These are phyloP conservation scores for Pogonophryne albipinna DNA, from an alignment of 2,797 vertebrate species.

Conservation along the genomic window DNA sequence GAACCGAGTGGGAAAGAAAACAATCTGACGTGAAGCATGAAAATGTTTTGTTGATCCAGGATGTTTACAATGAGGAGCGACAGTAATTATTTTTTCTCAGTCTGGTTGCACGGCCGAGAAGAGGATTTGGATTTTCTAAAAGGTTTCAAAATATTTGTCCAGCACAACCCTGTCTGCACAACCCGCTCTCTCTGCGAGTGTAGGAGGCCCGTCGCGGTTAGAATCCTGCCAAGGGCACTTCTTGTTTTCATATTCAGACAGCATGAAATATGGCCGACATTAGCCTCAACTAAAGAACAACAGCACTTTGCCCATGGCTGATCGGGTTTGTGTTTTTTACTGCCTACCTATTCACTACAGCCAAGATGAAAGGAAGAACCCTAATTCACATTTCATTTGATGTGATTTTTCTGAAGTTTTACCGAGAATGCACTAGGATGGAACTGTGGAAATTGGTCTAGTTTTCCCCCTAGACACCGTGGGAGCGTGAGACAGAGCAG, in stretches of 20 bases:
- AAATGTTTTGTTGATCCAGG: slow-evolving; percentile 6
- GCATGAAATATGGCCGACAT: slow-evolving; percentile 59
- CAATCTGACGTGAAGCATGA: slow-evolving; percentile 7
- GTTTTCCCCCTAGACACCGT: neutral
- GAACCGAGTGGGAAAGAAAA: slow-evolving; percentile 5
- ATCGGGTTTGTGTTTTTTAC: slow-evolving; percentile 21
- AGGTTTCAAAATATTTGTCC: slow-evolving; percentile 44
- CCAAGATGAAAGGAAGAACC: neutral
- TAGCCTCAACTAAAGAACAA: slow-evolving; percentile 52
- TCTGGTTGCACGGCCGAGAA: slow-evolving; percentile 5
- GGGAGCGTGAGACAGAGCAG: slow-evolving; percentile 29
- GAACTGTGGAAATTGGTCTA: slow-evolving; percentile 31
- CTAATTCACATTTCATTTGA: slow-evolving; percentile 32
- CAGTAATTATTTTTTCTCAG: slow-evolving; percentile 25
- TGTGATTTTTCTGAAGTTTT: slow-evolving; percentile 36
- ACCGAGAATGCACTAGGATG: slow-evolving; percentile 30
- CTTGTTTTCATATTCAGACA: slow-evolving; percentile 61
- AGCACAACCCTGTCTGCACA: slow-evolving; percentile 33
- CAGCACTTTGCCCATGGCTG: slow-evolving; percentile 44
- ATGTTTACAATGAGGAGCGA: slow-evolving; percentile 23
- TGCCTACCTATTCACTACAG: slow-evolving; percentile 20
- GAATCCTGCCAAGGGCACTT: slow-evolving; percentile 37
- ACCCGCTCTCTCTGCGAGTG: slow-evolving; percentile 15
- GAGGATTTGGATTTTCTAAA: slow-evolving; percentile 39
- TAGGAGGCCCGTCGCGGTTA: slow-evolving; percentile 5